Conservation (phyloP, 2,888 invertebrate species). For the Ophion ellenae region DNA sequence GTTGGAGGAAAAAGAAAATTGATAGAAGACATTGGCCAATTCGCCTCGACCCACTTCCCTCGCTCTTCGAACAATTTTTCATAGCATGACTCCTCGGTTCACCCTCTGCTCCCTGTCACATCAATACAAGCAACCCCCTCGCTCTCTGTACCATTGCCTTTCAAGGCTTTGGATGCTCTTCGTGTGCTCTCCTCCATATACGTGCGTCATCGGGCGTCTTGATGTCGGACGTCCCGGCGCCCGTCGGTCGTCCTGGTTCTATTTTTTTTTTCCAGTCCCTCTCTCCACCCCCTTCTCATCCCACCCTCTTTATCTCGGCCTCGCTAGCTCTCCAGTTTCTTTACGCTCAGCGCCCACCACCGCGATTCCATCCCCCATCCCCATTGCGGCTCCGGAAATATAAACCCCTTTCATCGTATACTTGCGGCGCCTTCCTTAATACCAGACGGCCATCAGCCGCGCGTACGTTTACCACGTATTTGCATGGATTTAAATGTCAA, state of each 20-base stretch:
- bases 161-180: conserved; percentile 57
- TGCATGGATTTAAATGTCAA: conserved; percentile 73
- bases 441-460: conserved; percentile 8
- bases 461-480: conserved; percentile 58
- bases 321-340: conserved; percentile 42
- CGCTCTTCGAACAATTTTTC: conserved; percentile 27
- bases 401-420: conserved; percentile 33
- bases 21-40: conserved; percentile 51
- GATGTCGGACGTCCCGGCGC: conserved; percentile 66
- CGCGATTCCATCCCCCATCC: conserved; percentile 37
- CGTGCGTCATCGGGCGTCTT: conserved; percentile 66
- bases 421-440: conserved; percentile 46
- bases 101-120: conserved; percentile 39
- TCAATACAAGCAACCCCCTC: conserved; percentile 27
- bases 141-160: conserved; percentile 25
- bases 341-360: conserved; percentile 16
- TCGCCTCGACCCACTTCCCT: conserved; percentile 56
- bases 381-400: conserved; percentile 37
- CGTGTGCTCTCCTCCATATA: conserved; percentile 12
- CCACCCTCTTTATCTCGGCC: background rate
- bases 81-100: conserved; percentile 38
- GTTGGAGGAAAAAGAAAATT: conserved; percentile 31
- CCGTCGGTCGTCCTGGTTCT: conserved; percentile 60
- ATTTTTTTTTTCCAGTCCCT: conserved; percentile 7
- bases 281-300: background rate